phyloP scores from a whole-genome alignment of 2,113 vertebrate species.

The Toxostoma redivivum region DNA sequence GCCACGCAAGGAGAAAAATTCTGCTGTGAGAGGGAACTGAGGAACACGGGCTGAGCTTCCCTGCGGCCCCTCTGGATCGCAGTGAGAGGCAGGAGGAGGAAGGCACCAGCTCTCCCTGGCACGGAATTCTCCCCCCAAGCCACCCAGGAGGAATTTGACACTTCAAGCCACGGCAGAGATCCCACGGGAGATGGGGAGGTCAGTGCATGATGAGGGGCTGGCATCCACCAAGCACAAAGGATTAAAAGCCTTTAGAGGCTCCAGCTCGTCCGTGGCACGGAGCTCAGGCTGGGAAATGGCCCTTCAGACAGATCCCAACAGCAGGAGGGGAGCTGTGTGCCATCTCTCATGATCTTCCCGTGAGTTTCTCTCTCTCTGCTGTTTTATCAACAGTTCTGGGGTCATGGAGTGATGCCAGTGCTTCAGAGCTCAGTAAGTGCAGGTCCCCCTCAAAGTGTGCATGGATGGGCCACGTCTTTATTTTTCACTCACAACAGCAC shows the following conservation, averaged over 20 bases:
- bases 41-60: not conserved
- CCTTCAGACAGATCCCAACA: not conserved
- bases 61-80: not conserved
- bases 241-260: not conserved
- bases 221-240: not conserved
- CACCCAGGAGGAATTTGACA: not conserved
- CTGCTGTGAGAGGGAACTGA: accelerated
- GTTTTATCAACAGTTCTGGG: not conserved
- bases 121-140: not conserved
- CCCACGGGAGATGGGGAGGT: not conserved
- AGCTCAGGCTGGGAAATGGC: not conserved
- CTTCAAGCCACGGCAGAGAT: accelerated
- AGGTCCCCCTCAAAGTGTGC: not conserved
- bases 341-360: not conserved
- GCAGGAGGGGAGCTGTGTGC: not conserved
- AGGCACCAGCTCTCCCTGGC: not conserved
- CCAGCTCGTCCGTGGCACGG: not conserved
- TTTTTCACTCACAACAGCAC: not conserved
- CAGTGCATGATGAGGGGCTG: not conserved
- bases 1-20: not conserved
- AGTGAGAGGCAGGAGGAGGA: constrained; percentile 12
- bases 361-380: not conserved
- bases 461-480: not conserved
- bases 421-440: not conserved
- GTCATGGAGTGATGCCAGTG: accelerated